Evolutionary conservation across 2,888 invertebrate species (phyloP).

Genomic region (Bibio marci): DNA sequence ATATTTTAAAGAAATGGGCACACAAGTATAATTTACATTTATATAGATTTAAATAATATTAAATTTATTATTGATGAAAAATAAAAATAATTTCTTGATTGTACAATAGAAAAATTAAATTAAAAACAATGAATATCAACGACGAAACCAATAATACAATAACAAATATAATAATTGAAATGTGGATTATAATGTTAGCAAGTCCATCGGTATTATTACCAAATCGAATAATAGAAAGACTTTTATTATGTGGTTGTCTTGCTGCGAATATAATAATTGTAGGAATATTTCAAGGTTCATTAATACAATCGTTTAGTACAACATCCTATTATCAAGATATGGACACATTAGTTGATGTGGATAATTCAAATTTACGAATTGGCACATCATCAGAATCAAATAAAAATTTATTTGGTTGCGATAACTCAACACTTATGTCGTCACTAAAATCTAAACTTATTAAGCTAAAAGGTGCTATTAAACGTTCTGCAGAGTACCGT

Average conservation of each 20-base stretch:
- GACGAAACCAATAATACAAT: too few relatives aligned
- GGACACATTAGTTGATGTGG: slow-evolving; percentile 25
- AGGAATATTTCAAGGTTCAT: slow-evolving; percentile 20
- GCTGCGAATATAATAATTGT: slow-evolving; percentile 26
- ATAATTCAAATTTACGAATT: slow-evolving; percentile 24
- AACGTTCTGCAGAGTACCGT: too few relatives aligned
- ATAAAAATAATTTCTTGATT: too few relatives aligned
- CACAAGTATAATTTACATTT: too few relatives aligned
- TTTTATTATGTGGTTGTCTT: slow-evolving; percentile 19
- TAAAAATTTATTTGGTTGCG: slow-evolving; percentile 18
- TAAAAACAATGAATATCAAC: too few relatives aligned
- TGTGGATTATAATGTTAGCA: slow-evolving; percentile 12
- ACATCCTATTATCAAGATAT: slow-evolving; percentile 29
- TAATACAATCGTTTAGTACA: slow-evolving; percentile 28
- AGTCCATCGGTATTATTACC: slow-evolving; percentile 11
- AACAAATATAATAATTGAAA: slow-evolving; percentile 12
- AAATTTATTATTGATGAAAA: too few relatives aligned
- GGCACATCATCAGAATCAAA: slow-evolving; percentile 20
- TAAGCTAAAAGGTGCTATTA: too few relatives aligned
- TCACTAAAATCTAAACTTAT: slow-evolving; percentile 11
- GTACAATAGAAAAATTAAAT: too few relatives aligned
- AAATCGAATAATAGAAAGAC: slow-evolving; percentile 11
- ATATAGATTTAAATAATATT: too few relatives aligned
- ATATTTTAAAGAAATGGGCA: neutral
- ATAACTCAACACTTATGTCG: slow-evolving; percentile 6